Base-by-base conservation (phyloP, 2,113 vertebrate species). In the Prunella fulvescens region DNA sequence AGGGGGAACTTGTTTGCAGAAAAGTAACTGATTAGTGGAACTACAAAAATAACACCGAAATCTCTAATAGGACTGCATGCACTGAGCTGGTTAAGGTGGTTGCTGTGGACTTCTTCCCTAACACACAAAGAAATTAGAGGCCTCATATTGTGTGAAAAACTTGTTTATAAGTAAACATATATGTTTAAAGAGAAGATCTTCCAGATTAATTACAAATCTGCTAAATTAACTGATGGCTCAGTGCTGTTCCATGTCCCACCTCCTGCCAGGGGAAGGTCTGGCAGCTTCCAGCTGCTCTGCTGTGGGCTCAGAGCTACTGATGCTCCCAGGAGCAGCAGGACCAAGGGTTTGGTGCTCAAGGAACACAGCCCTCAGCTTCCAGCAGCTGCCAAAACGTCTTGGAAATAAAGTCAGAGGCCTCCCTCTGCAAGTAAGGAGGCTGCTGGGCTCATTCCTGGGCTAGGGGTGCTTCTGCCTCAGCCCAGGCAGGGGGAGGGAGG, bases 391-490 rank as follows among this genome's bases (percentile, higher is more conserved):
- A 14, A 2, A 53, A 39, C 28, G 2, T 10, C 51, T 40, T 26
- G 62, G 44, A 67, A 85, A 64, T 54, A 4, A 69, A 77, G 22
- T 18, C 62, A 62, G 48, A 60, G 66, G 62, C 22, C 0, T 6
- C 9, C 40, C 25, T 18, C 40, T 47, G 48, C 22, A 7, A 19
- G 16, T 3, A 9, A 9, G 0, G 1, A 70, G 60, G 31, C 44
- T 71, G 57, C 13, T 12, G 33, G 7, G 53, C 61, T 66, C 4
- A 0, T 50, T 70, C 74, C 60, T 22, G 39, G 58, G 14, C 24
- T 10, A 20, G 67, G 35, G 56, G 39, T 58, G 51, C 74, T 50
- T 42, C 71, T 83, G 71, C 62, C 37, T 31, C 2, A 2, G 16
- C 47, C 67, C 57, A 8, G 6, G 4, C 0, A 12, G 42, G 5